A percentile compares a stretch with the other conserved stretches of the same genome.
These are phyloP conservation scores for Osmerus eperlanus DNA, from an alignment of 2,113 vertebrate species.

Conservation along the genomic window DNA sequence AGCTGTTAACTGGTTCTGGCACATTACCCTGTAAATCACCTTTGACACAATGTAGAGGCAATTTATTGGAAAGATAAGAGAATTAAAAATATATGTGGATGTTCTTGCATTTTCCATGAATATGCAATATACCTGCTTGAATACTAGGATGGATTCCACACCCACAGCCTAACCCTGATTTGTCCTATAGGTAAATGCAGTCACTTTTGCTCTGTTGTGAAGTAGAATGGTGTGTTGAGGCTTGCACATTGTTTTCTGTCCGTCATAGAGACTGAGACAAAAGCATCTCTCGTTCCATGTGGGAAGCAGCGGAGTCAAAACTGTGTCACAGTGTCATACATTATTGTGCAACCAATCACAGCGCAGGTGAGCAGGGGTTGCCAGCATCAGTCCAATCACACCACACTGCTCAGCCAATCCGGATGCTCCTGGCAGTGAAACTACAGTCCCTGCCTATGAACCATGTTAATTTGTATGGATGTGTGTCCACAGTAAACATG, in stretches of 20 bases:
- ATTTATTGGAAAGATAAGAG: too few relatives aligned
- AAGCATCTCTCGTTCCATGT: neutral
- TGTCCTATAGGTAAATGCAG: too few relatives aligned
- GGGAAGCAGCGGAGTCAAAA: constrained; percentile 31
- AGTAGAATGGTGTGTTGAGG: neutral
- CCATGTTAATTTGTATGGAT: constrained; percentile 12
- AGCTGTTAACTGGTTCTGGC: too few relatives aligned
- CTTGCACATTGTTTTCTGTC: neutral
- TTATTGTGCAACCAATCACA: constrained; percentile 48
- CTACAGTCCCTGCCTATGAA: constrained; percentile 8
- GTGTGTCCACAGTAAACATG: constrained; percentile 19
- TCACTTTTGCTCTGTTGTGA: too few relatives aligned
- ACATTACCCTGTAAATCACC: too few relatives aligned
- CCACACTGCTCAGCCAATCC: constrained; percentile 42
- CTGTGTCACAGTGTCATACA: constrained; percentile 65
- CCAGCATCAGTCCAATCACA: constrained; percentile 33
- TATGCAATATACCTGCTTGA: too few relatives aligned
- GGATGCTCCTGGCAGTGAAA: neutral
- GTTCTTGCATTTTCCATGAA: too few relatives aligned
- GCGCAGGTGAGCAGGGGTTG: constrained; percentile 36
- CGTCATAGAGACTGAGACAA: constrained; percentile 1
- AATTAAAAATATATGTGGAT: too few relatives aligned
- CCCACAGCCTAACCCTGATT: too few relatives aligned
- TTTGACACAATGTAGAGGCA: too few relatives aligned
- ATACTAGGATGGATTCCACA: too few relatives aligned